Percentiles rank a stretch among this genome's conserved stretches.
Conservation (phyloP, 2,797 vertebrate species). For the Crypturellus tataupa region DNA sequence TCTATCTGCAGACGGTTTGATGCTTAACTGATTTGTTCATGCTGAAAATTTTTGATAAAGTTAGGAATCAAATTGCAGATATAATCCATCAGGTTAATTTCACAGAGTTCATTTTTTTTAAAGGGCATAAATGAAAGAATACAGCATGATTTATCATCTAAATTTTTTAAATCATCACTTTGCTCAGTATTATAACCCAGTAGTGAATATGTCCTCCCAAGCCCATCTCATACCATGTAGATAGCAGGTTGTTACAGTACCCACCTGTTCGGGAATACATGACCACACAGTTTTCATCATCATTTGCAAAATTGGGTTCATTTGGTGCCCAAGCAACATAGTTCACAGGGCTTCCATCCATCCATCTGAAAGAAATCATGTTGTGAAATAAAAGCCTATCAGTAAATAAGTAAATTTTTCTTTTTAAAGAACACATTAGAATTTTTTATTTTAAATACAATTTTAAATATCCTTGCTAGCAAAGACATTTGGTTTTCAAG, state of each 20-base stretch:
- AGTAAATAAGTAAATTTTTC: background rate
- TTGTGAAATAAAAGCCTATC: background rate
- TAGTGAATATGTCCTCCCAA: background rate
- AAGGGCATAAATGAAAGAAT: background rate
- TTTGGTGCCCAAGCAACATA: conserved; percentile 91
- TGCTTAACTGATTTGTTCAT: background rate
- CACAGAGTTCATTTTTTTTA: fast-evolving
- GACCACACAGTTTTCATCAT: conserved; percentile 95
- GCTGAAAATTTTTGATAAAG: background rate
- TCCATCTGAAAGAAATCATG: conserved; percentile 85
- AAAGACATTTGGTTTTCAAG: background rate
- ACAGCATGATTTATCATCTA: background rate
- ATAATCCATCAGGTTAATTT: background rate
- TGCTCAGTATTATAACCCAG: background rate
- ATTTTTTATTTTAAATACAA: background rate
- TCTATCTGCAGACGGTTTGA: background rate
- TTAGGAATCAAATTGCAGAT: background rate
- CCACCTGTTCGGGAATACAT: conserved; percentile 90
- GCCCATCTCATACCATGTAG: background rate
- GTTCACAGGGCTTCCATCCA: conserved; percentile 88
- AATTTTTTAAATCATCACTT: background rate
- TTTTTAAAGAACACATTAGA: background rate
- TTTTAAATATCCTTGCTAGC: background rate
- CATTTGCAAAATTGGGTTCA: conserved; percentile 97
- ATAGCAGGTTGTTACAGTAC: background rate